Evolutionary conservation across 2,888 invertebrate genomes (phyloP), one percentile per base, ranked within the genome.

Genomic region (Leptothorax acervorum): DNA sequence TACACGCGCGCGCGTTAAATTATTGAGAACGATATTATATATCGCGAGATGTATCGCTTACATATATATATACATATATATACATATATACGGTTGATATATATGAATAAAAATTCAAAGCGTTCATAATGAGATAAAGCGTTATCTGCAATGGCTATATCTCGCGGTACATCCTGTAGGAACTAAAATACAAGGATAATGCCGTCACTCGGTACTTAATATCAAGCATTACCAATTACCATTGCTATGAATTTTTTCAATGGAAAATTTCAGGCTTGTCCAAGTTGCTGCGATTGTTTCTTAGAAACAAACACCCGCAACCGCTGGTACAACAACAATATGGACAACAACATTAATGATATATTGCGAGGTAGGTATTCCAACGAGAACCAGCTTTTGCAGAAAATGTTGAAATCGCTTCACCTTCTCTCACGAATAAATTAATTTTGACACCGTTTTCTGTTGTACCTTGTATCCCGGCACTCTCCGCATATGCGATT

Each of bases 341-440:
- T 93, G 93, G 92, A 93, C 55, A 68, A 84, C 3, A 91, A 92
- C 23, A 81, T 92, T 28, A 85, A 89, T 35, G 84, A 82, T 42
- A 85, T 92, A 57, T 79, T 93, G 55, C 88, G 89, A 42, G 93
- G 93, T 93, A 90, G 83, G 87, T 87, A 63, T 42, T 35, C 35
- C 35, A 35, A 6, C 4, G 35, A 35, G 5, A 35, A 35, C 35
- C 35, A 35, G 9, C 5, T 28, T 9, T 45, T 23, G 12, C 12
- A 11, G 31, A 3, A 23, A 66, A 15, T 28, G n/a, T 65, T n/a
- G n/a, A 63, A 31, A 18, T 63, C 8, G n/a, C 15, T 39, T 28
- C 18, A 31, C 28, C 9, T 4, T n/a, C 28, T 70, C 45, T 12
- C n/a, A 8, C 12, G 28, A 18, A n/a, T 18, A 31, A 31, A 12